phyloP scores from a whole-genome alignment of 1,140 invertebrate genomes.

The Oryctes rhinoceros region DNA sequence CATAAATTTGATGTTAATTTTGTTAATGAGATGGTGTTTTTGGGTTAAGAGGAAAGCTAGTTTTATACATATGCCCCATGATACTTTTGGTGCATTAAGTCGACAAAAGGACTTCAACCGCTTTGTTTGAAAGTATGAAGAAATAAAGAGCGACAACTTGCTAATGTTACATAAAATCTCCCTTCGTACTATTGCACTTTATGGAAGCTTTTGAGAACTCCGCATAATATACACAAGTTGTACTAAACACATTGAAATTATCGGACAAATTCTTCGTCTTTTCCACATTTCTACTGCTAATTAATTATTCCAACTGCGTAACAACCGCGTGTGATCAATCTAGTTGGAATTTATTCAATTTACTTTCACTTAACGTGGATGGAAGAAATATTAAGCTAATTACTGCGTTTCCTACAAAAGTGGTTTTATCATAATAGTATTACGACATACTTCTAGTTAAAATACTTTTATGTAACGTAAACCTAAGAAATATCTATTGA shows the following conservation, averaged over 20 bases:
- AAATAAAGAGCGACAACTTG: too few species aligned
- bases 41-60: too few species aligned
- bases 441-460: background rate
- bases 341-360: constrained; percentile 12
- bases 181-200: background rate
- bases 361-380: background rate
- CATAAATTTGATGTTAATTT: too few species aligned
- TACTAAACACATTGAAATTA: background rate
- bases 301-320: background rate
- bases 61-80: too few species aligned
- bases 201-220: background rate
- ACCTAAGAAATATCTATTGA: background rate
- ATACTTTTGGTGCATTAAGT: too few species aligned
- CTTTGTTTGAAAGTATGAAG: too few species aligned
- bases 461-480: background rate
- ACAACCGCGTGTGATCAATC: background rate
- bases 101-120: too few species aligned
- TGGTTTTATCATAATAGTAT: background rate
- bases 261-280: background rate
- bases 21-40: too few species aligned
- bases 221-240: background rate
- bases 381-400: background rate
- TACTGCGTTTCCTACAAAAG: background rate
- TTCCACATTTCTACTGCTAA: background rate
- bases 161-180: background rate